Evolutionary conservation across 2,797 vertebrate species (phyloP), one percentile per base, ranked within the genome.

Genomic region (Harpagifer antarcticus): DNA sequence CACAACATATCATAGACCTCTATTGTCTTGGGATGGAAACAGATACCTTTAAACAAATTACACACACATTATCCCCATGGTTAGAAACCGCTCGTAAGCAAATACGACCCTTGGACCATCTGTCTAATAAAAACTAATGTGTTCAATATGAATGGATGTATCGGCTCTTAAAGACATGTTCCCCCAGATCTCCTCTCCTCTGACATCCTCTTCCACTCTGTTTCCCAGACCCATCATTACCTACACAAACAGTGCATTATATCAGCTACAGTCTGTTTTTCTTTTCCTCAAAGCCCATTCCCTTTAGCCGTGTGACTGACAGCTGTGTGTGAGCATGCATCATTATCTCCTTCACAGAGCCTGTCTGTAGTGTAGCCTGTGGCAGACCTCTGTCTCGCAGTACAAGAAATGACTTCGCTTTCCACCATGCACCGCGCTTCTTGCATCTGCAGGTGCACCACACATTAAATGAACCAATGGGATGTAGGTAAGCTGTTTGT

Each of bases 291-390:
- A 86, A 91, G 81, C 87, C 31, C 72, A 88, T 84, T 90, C 80
- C 88, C 88, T 71, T 88, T 56, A 64, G 87, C 89, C 67, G 82
- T 76, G 74, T 90, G 88, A 91, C 83, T 91, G 92, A 91, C 93
- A 91, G 92, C 89, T 81, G 90, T 86, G 89, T 86, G 89, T 86
- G 86, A 82, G 84, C 78, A 87, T 81, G 88, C 88, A 88, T 92
- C 88, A 90, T 91, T 93, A 93, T 92, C 90, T 91, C 84, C 72
- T 86, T 89, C 86, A 89, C 91, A 87, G 78, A 84, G 82, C 55
- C 68, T 88, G 90, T 86, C 87, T 88, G 87, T 84, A 69, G 83
- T 86, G 45, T 89, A 87, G 89, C 90, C 89, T 74, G 82, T 90
- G 88, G 90, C 92, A 89, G 89, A 90, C 88, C 91, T 92, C 86